Base-by-base conservation (phyloP, 2,888 invertebrate genomes). In the Camptogramma bilineatum region DNA sequence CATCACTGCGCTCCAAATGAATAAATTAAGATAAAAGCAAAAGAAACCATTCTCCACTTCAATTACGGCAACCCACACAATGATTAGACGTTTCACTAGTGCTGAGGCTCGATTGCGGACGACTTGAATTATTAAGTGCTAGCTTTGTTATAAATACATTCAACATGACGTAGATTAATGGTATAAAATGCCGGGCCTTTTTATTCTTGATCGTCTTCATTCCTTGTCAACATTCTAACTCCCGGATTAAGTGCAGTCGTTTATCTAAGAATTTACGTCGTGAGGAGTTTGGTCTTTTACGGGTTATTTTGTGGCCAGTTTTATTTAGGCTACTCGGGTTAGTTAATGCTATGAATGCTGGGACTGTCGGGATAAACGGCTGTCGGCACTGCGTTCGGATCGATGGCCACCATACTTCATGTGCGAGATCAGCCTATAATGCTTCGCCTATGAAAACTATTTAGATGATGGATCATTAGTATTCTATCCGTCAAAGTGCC, bases 21-120 rank as follows among this genome's bases (percentile, higher is more conserved):
- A 91, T 92, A 90, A 90, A 91, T 91, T 91, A 88, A 91, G 91
- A 91, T 91, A 91, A 90, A 89, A 88, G 83, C 82, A 84, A 73
- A 85, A 84, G 82, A 76, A 84, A 85, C 82, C 80, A 87, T 86
- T 82, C 86, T 80, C 85, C 80, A 84, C 88, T 89, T 88, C 90
- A 92, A 91, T 90, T 90, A 90, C 86, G 81, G 78, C 90, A 82
- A 83, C 91, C 90, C 89, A 90, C 91, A 90, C 90, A 87, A 88
- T 90, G 88, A 91, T 91, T 90, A 91, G 89, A 89, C 85, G 86
- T 86, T 89, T 86, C 88, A 90, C 86, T 85, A 78, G 82, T 81
- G 79, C 81, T 80, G 81, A 75, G 81, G 76, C 84, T 81, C 84
- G 83, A 86, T 88, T 84, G 81, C 81, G 77, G 78, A 74, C 77